Conservation (phyloP, 2,113 vertebrate genomes). For the Hippocampus guttulatus region DNA sequence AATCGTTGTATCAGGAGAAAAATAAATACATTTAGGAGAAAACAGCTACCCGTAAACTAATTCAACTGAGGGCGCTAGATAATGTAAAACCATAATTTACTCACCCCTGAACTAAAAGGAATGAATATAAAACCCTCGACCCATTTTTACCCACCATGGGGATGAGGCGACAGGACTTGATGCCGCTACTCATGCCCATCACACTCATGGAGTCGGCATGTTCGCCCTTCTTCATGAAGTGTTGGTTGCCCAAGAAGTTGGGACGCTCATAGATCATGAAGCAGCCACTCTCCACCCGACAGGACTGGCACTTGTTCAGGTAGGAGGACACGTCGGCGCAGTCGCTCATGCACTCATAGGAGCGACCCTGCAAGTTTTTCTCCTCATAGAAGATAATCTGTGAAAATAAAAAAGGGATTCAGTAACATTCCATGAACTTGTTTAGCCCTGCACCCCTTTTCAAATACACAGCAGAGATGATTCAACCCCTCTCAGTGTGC, state of each 20-base stretch:
- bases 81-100: background rate
- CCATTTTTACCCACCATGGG: constrained; percentile 48
- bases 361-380: constrained; percentile 66
- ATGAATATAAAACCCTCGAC: background rate
- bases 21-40: too few species aligned
- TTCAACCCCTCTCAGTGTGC: too few species aligned
- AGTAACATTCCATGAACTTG: background rate
- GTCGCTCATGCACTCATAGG: constrained; percentile 65
- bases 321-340: constrained; percentile 59
- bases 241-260: constrained; percentile 69
- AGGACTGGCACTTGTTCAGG: constrained; percentile 60
- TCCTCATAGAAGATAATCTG: constrained; percentile 71
- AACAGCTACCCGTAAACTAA: too few species aligned
- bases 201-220: constrained; percentile 61
- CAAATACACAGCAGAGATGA: background rate
- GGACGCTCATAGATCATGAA: constrained; percentile 69
- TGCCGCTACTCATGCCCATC: constrained; percentile 53
- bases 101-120: background rate
- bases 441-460: background rate
- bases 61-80: background rate
- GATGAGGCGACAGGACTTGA: constrained; percentile 70
- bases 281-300: constrained; percentile 60
- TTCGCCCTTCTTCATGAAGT: constrained; percentile 63
- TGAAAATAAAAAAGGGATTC: background rate
- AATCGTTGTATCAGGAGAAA: too few species aligned